A percentile compares a stretch with the other conserved stretches of the same genome.
These are phyloP conservation scores for Acropternis orthonyx DNA, from an alignment of 2,797 vertebrate genomes.

Conservation along the genomic window DNA sequence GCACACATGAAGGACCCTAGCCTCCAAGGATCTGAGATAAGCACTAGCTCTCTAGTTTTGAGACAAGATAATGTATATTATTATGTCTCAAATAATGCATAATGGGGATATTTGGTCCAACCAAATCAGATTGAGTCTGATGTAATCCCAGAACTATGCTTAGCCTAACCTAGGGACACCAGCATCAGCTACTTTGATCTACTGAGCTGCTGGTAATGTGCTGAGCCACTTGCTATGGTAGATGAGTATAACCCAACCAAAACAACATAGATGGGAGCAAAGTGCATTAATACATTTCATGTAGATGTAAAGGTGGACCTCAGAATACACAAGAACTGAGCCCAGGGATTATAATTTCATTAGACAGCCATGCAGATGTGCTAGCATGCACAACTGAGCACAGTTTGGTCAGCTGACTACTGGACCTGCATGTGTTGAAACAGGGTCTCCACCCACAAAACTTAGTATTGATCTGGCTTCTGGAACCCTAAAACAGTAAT, in stretches of 20 bases:
- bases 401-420: background rate
- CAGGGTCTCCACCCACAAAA: background rate
- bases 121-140: background rate
- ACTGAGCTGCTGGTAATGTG: background rate
- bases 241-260: background rate
- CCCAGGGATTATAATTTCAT: background rate
- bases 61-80: background rate
- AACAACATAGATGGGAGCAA: background rate
- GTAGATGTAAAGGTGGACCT: background rate
- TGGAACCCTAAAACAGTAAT: background rate
- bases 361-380: background rate
- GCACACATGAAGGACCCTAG: rapidly evolving
- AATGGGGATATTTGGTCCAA: background rate
- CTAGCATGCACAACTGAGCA: background rate
- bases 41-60: background rate
- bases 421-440: background rate
- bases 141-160: background rate
- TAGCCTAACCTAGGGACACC: background rate
- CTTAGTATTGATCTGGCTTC: background rate
- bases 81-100: background rate
- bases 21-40: background rate
- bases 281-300: rapidly evolving
- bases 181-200: background rate
- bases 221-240: background rate
- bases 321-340: background rate